phyloP scores from a whole-genome alignment of 2,113 vertebrate genomes.

The Madoqua kirkii region DNA sequence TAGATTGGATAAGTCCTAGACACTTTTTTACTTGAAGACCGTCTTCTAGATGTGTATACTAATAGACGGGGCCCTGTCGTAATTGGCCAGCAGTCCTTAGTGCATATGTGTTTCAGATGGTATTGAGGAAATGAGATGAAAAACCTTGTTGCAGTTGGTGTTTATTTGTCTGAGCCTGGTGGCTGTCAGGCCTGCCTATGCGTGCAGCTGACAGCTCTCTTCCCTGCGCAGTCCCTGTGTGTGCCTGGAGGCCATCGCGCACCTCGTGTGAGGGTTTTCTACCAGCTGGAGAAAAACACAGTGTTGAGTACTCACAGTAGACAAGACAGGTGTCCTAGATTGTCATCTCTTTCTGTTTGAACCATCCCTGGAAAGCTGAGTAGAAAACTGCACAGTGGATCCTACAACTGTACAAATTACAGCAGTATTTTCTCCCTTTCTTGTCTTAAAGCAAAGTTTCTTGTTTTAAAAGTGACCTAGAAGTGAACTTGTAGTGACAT shows the following conservation, averaged over 20 bases:
- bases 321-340: constrained; percentile 25
- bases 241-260: not conserved
- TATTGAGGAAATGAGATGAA: not conserved
- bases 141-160: not conserved
- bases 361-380: constrained; percentile 44
- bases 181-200: not conserved
- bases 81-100: not conserved
- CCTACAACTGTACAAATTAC: not conserved
- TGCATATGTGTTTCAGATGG: not conserved
- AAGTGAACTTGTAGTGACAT: constrained; percentile 63
- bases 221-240: not conserved
- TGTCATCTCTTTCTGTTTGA: constrained; percentile 39
- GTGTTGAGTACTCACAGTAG: not conserved
- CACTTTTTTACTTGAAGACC: not conserved
- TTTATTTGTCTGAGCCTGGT: not conserved
- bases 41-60: not conserved
- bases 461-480: constrained; percentile 59
- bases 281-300: not conserved
- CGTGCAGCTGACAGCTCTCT: not conserved
- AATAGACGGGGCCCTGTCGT: not conserved
- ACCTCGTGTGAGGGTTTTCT: not conserved
- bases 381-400: not conserved
- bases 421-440: not conserved
- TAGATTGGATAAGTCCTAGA: not conserved
- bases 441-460: constrained; percentile 60